phyloP scores from a whole-genome alignment of 2,888 invertebrate genomes.

The Xanthia togata region DNA sequence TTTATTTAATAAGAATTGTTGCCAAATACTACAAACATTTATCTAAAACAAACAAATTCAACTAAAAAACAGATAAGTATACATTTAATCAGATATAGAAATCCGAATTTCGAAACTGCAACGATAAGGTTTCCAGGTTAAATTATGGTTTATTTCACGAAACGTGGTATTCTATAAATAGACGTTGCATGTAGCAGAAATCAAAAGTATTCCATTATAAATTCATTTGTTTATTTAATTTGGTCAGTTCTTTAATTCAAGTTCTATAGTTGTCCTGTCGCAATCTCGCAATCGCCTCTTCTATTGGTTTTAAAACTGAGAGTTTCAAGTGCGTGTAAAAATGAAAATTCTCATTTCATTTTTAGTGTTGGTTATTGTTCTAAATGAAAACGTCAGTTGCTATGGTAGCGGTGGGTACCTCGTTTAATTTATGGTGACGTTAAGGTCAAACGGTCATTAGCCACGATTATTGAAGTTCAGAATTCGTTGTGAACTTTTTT shows the following conservation, averaged over 20 bases:
- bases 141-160: constrained; percentile 10
- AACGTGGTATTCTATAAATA: constrained; percentile 14
- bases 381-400: constrained; percentile 36
- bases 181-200: not conserved
- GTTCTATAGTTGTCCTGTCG: no score
- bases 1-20: not conserved
- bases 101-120: constrained; percentile 47
- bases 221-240: not conserved
- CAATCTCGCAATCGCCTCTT: not conserved
- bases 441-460: not conserved
- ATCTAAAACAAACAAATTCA: constrained; percentile 43
- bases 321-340: constrained; percentile 10
- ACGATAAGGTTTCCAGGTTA: constrained; percentile 41
- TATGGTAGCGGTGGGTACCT: constrained; percentile 30
- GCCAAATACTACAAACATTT: constrained; percentile 4
- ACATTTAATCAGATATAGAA: constrained; percentile 29
- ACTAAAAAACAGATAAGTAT: constrained; percentile 1
- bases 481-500: not conserved
- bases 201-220: not conserved
- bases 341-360: constrained; percentile 47
- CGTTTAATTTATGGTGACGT: not conserved
- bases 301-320: not conserved
- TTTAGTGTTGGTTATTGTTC: constrained; percentile 21
- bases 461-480: not conserved
- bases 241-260: not conserved